A percentile compares a stretch with the other conserved stretches of the same genome.
Evolutionary conservation across 2,888 invertebrate genomes (phyloP).

Genomic region (Sinotaia quadrata): DNA sequence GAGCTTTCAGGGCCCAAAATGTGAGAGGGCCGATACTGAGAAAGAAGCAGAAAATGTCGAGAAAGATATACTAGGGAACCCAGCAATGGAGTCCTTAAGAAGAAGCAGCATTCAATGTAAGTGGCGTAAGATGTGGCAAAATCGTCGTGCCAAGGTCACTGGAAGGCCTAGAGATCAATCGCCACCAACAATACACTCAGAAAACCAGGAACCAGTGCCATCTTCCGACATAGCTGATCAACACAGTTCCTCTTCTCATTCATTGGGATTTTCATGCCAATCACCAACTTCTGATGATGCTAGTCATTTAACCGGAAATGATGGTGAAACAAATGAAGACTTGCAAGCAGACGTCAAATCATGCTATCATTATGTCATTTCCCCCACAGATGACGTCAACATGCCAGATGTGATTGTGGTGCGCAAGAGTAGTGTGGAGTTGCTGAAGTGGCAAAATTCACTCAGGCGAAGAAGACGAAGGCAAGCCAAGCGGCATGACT

Average conservation of each 20-base stretch:
- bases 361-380: constrained; percentile 24
- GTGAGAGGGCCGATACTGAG: neutral
- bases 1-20: neutral
- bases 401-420: constrained; percentile 27
- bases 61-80: neutral
- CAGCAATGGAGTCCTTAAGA: constrained; percentile 5
- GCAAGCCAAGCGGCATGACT: constrained; percentile 22
- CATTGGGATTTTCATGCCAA: neutral
- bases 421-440: constrained; percentile 21
- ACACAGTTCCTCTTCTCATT: neutral
- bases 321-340: neutral
- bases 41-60: neutral
- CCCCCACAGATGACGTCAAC: constrained; percentile 25
- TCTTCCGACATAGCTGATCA: neutral
- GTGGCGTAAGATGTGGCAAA: constrained; percentile 10
- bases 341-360: neutral
- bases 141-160: neutral
- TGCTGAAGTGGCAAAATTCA: constrained; percentile 25
- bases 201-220: neutral
- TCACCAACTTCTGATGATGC: neutral
- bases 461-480: constrained; percentile 17
- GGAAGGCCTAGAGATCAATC: too few species aligned
- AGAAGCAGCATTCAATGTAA: constrained; percentile 21
- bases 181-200: too few species aligned
- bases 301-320: neutral